Conservation (phyloP, 2,888 invertebrate genomes). For the Criorhina ranunculi region DNA sequence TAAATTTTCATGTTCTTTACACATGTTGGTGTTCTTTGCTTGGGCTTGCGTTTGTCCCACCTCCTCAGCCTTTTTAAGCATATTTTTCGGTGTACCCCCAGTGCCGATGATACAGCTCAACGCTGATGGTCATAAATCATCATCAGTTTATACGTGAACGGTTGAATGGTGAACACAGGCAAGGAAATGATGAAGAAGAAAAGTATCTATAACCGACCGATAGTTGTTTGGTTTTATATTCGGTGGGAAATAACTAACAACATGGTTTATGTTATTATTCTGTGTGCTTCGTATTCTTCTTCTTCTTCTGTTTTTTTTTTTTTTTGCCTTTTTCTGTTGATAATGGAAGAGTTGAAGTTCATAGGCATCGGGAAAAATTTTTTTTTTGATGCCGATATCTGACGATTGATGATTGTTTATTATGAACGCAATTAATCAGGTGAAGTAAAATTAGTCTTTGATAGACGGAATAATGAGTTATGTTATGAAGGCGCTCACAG, state of each 20-base stretch:
- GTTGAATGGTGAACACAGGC: slow-evolving; percentile 67
- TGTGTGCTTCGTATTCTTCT: slow-evolving; percentile 15
- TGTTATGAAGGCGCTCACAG: slow-evolving; percentile 19
- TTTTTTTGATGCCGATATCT: slow-evolving; percentile 64
- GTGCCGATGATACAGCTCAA: slow-evolving; percentile 53
- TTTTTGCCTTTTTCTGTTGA: slow-evolving; percentile 19
- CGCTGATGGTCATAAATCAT: slow-evolving; percentile 73
- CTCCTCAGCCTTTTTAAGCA: slow-evolving; percentile 13
- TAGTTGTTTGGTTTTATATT: slow-evolving; percentile 69
- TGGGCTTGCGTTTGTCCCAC: slow-evolving; percentile 32
- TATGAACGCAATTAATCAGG: slow-evolving; percentile 75
- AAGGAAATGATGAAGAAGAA: slow-evolving; percentile 48
- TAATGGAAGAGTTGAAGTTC: slow-evolving; percentile 70
- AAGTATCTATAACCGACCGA: slow-evolving; percentile 53
- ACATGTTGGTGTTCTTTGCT: slow-evolving; percentile 33
- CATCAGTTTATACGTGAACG: slow-evolving; percentile 75
- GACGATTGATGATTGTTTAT: slow-evolving; percentile 75
- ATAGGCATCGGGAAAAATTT: slow-evolving; percentile 40
- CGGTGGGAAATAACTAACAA: slow-evolving; percentile 70
- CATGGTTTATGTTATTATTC: slow-evolving; percentile 64
- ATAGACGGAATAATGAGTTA: slow-evolving; percentile 39
- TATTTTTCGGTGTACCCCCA: slow-evolving; percentile 27
- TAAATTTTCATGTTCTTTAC: slow-evolving; percentile 47
- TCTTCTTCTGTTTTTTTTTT: slow-evolving; percentile 18
- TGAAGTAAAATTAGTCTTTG: slow-evolving; percentile 70